Base-by-base conservation (phyloP, 2,888 invertebrate genomes). In the Argyra leucocephala region DNA sequence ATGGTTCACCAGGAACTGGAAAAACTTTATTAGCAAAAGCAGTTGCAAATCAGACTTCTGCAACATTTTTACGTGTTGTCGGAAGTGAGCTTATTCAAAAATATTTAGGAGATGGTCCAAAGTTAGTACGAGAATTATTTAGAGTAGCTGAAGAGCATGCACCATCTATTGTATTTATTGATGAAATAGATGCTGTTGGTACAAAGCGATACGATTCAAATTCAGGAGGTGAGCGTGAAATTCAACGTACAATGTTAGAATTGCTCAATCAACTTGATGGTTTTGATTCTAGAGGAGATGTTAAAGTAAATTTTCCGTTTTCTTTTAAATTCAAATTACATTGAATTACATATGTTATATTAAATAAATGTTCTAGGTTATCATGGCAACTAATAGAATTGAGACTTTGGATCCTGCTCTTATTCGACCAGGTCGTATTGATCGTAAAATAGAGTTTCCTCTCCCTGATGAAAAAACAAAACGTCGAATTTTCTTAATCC, bases 61-160 rank as follows among this genome's bases (percentile, higher is more conserved):
- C 99, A 1, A 99, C 99, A 21, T 99, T 99, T 81, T 83, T 99
- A 63, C 84, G 99, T 71, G 98, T 99, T 64, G 99, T 99, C 22
- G 99, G 99, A n/a, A 97, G 98, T 3, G 98, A 99, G 81, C 85
- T 99, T 24, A 98, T 99, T 75, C 98, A 99, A 76, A 99, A 99
- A 79, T 99, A 99, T 81, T 84, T 97, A 82, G 99, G 99, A 69
- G 99, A 99, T 82, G 99, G 99, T 0, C 98, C 99, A 0, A 99
- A 99, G 81, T 82, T 99, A 68, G 99, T 99, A 1, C 84, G 99
- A 65, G 99, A 99, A 77, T 81, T 99, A 67, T 99, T 99, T 81
- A 84, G 98, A 73, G 98, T 99, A n/a, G 99, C 99, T 0, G 98
- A 99, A 77, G 98, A 99, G 76, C 96, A 99, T 82, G 97, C 99